Evolutionary conservation across 2,113 vertebrate genomes (phyloP).

Genomic region (Neopipo cinnamomea): DNA sequence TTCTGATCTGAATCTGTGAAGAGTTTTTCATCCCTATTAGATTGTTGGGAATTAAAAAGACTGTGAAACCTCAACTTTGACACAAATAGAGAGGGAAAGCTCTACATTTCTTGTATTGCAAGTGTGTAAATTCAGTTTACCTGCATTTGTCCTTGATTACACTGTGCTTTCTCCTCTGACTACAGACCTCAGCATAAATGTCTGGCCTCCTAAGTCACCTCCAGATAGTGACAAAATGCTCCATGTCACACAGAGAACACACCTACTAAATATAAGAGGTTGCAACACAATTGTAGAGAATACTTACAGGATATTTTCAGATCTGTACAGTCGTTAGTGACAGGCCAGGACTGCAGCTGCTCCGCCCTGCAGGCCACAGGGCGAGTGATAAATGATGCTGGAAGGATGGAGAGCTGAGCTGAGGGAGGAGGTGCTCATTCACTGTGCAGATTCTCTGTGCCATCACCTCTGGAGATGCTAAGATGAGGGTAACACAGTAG

Average conservation of each 20-base stretch:
- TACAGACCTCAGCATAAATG: background rate
- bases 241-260: background rate
- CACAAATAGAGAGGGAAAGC: background rate
- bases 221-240: background rate
- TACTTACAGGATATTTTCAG: background rate
- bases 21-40: background rate
- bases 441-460: background rate
- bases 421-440: background rate
- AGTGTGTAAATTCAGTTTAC: background rate
- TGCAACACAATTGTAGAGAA: background rate
- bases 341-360: background rate
- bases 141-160: background rate
- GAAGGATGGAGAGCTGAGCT: background rate
- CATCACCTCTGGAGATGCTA: background rate
- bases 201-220: background rate
- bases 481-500: background rate
- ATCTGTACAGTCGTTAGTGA: fast-evolving
- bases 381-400: background rate
- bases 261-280: background rate
- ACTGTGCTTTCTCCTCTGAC: background rate
- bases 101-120: background rate
- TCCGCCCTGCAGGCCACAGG: background rate
- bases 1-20: background rate
- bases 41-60: background rate
- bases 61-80: background rate